A percentile compares a stretch with the other conserved stretches of the same genome.
These are phyloP conservation scores for Tetraodon nigroviridis DNA, from an alignment of 2,113 vertebrate genomes.

Conservation along the genomic window DNA sequence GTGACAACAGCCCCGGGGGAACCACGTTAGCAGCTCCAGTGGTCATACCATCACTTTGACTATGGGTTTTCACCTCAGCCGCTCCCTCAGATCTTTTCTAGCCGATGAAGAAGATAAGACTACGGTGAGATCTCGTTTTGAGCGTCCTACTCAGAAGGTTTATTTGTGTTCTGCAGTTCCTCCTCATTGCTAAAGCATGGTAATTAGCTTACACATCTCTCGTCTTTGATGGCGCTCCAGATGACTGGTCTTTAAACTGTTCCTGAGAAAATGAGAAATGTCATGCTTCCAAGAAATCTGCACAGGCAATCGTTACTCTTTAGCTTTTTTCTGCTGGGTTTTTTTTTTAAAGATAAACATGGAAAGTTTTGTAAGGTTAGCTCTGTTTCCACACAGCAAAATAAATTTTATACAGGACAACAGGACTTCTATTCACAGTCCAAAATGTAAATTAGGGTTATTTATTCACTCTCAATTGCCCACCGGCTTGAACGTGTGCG, in stretches of 20 bases:
- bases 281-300: conserved; percentile 11
- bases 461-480: too few species aligned
- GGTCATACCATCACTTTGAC: conserved; percentile 42
- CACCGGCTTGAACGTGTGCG: too few species aligned
- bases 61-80: conserved; percentile 29
- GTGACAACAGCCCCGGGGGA: conserved; percentile 48
- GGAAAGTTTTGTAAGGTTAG: conserved; percentile 9
- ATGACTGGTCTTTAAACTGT: conserved; percentile 13
- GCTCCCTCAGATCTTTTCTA: conserved; percentile 48
- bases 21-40: conserved; percentile 33
- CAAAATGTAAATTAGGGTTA: too few species aligned
- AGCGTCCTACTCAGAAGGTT: conserved; percentile 39
- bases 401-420: too few species aligned
- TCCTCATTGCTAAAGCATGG: conserved; percentile 29
- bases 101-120: conserved; percentile 48
- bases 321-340: too few species aligned
- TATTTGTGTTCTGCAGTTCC: conserved; percentile 23
- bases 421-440: too few species aligned
- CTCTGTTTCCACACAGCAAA: too few species aligned
- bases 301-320: conserved; percentile 8
- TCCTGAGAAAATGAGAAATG: conserved; percentile 2
- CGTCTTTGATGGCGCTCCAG: conserved; percentile 35
- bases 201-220: conserved; percentile 30
- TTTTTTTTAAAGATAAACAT: conserved; percentile 11
- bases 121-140: conserved; percentile 16